phyloP scores from a whole-genome alignment of 2,113 vertebrate species.

The Strix aluco region DNA sequence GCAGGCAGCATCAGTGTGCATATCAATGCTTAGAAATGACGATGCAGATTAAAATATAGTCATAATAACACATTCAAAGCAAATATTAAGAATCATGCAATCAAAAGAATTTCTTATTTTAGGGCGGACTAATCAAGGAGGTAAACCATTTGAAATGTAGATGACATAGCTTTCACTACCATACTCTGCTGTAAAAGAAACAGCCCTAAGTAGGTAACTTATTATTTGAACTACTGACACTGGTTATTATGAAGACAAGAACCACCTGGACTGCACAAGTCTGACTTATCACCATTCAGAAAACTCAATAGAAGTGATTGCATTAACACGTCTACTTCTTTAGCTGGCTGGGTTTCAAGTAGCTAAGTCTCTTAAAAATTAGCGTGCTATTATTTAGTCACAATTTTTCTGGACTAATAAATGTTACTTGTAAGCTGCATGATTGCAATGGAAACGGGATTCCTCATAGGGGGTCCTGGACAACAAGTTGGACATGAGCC shows the following conservation, averaged over 20 bases:
- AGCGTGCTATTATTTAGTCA: neutral
- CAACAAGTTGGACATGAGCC: neutral
- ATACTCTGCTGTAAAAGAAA: neutral
- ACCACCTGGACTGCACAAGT: neutral
- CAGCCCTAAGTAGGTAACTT: neutral
- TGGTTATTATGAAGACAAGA: neutral
- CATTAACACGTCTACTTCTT: neutral
- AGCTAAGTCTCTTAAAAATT: neutral
- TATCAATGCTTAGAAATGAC: neutral
- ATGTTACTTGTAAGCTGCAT: neutral
- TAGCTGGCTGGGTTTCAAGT: neutral
- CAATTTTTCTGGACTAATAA: neutral
- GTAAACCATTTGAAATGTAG: constrained; percentile 2
- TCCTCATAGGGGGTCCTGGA: neutral
- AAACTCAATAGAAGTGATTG: constrained; percentile 28
- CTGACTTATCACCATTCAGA: neutral
- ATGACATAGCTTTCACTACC: neutral
- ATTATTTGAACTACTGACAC: neutral
- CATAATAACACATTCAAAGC: neutral
- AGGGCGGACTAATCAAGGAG: neutral
- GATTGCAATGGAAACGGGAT: neutral
- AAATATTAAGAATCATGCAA: neutral
- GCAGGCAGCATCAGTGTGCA: neutral
- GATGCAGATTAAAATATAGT: neutral
- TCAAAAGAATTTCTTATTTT: neutral